Evolutionary conservation across 2,797 vertebrate species (phyloP).

Genomic region (Ptychobarbus kaznakovi): DNA sequence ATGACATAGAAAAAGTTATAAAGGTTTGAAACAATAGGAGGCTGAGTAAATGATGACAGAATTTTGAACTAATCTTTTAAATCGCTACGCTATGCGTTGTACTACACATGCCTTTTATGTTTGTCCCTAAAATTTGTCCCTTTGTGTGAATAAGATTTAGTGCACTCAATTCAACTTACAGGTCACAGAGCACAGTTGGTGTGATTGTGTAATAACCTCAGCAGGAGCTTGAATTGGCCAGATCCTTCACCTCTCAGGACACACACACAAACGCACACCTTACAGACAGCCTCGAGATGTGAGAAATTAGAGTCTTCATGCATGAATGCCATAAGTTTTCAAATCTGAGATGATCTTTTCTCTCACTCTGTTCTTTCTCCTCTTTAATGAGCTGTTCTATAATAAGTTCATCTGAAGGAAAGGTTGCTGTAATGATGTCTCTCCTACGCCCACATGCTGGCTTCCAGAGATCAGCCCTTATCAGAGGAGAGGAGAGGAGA

Average conservation of each 20-base stretch:
- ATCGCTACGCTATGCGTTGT: not conserved
- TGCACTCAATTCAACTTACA: slow-evolving; percentile 29
- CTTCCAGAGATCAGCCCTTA: slow-evolving; percentile 20
- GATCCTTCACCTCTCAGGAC: slow-evolving; percentile 37
- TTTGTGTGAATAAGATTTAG: slow-evolving; percentile 9
- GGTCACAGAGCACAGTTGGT: slow-evolving; percentile 35
- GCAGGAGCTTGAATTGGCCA: slow-evolving; percentile 32
- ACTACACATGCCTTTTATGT: not conserved
- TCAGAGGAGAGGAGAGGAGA: slow-evolving; percentile 26
- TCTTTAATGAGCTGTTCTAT: slow-evolving; percentile 56
- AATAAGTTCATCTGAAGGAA: slow-evolving; percentile 51
- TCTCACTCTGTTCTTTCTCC: slow-evolving; percentile 55
- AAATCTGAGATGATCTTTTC: slow-evolving; percentile 33
- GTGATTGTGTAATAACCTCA: slow-evolving; percentile 48
- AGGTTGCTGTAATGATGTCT: slow-evolving; percentile 50
- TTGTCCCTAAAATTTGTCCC: not conserved
- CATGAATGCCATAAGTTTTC: slow-evolving; percentile 47
- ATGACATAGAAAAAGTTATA: not conserved
- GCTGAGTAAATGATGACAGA: not conserved
- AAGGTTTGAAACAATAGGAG: not conserved
- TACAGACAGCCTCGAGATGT: slow-evolving; percentile 2
- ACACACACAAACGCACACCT: slow-evolving; percentile 46
- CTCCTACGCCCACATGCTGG: slow-evolving; percentile 42
- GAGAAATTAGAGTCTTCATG: slow-evolving; percentile 47
- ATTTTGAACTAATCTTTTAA: not conserved